These are phyloP conservation scores for Tetramorium simillimum DNA, from an alignment of 1,140 invertebrate species.

Conservation along the genomic window DNA sequence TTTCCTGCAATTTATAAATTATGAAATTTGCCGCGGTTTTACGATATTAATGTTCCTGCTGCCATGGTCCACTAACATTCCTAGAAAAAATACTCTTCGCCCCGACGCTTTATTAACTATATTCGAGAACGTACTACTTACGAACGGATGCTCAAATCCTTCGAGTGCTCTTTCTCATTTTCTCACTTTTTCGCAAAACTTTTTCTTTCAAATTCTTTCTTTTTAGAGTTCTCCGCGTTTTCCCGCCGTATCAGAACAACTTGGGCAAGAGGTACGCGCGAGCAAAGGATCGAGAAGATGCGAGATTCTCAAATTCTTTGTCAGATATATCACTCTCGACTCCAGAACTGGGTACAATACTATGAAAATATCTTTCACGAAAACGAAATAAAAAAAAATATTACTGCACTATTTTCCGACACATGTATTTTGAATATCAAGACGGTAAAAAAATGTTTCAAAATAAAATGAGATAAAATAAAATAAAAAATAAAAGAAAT, in stretches of 20 bases:
- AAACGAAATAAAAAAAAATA: slow-evolving; percentile 5
- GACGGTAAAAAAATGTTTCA: neutral
- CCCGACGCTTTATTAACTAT: slow-evolving; percentile 59
- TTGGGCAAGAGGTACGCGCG: slow-evolving; percentile 12
- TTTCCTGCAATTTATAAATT: slow-evolving; percentile 58
- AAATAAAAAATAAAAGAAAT: neutral
- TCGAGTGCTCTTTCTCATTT: slow-evolving; percentile 44
- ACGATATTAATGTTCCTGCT: slow-evolving; percentile 67
- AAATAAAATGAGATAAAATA: neutral
- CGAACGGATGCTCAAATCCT: slow-evolving; percentile 54
- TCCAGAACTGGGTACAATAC: neutral
- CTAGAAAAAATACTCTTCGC: slow-evolving; percentile 73
- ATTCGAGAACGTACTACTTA: slow-evolving; percentile 58
- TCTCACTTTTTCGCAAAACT: neutral
- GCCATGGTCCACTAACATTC: slow-evolving; percentile 74
- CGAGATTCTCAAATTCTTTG: slow-evolving; percentile 47
- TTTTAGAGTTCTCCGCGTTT: slow-evolving; percentile 20
- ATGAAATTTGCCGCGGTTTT: slow-evolving; percentile 67
- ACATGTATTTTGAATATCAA: neutral
- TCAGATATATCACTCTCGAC: slow-evolving; percentile 4
- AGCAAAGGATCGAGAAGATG: slow-evolving; percentile 48
- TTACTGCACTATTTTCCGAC: neutral
- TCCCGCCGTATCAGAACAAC: neutral
- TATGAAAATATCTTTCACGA: neutral
- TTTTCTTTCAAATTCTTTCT: slow-evolving; percentile 18